Evolutionary conservation across 2,797 vertebrate genomes (phyloP).

Genomic region (Thaleichthys pacificus): DNA sequence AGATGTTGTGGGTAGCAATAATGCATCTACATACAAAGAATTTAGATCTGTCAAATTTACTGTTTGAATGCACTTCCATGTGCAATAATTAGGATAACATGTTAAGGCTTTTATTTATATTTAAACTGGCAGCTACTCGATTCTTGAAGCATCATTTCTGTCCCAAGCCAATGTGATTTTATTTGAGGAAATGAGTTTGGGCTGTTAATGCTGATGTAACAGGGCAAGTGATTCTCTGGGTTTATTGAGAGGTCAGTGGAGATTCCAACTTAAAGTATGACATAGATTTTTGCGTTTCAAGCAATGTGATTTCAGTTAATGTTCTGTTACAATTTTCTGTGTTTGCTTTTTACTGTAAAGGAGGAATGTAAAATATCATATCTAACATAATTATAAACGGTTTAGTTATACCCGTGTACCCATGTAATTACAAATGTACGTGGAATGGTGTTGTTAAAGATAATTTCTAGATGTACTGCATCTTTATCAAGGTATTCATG

Average conservation of each 20-base stretch:
- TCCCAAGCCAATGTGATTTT: constrained; percentile 28
- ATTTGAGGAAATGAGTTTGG: constrained; percentile 41
- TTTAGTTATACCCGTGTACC: not conserved
- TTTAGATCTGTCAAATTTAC: constrained; percentile 25
- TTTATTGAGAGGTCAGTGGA: constrained; percentile 29
- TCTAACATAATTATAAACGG: not conserved
- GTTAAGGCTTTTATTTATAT: constrained; percentile 18
- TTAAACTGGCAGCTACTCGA: not conserved
- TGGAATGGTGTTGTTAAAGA: no score
- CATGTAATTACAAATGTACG: no score
- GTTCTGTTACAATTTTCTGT: not conserved
- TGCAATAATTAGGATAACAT: constrained; percentile 23
- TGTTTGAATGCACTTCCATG: not conserved
- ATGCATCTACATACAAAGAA: not conserved
- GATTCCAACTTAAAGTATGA: not conserved
- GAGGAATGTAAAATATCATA: not conserved
- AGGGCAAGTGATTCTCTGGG: constrained; percentile 1
- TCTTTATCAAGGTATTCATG: not conserved
- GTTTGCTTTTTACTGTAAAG: constrained; percentile 7
- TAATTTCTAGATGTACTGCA: no score
- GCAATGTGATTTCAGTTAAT: not conserved
- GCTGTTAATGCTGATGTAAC: constrained; percentile 27
- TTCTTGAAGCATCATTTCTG: constrained; percentile 21
- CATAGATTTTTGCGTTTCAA: not conserved
- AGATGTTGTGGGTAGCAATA: not conserved